Evolutionary conservation across 2,888 invertebrate genomes (phyloP).

Genomic region (Pseudococcus jackbeardsleyi): DNA sequence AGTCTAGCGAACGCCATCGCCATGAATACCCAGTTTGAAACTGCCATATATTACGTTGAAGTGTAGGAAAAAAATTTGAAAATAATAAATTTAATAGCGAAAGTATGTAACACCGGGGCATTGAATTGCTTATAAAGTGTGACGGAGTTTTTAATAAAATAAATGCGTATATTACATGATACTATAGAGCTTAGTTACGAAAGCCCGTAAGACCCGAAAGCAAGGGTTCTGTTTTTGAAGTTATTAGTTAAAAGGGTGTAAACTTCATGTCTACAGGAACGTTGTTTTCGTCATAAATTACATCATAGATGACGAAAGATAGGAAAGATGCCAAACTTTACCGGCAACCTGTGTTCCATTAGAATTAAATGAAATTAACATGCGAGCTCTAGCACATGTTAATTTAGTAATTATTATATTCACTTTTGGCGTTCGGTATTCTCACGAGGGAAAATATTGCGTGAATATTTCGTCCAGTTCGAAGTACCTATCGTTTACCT

Average conservation of each 20-base stretch:
- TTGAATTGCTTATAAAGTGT: constrained; percentile 35
- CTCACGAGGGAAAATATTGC: constrained; percentile 15
- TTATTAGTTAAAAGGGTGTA: constrained; percentile 47
- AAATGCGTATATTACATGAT: constrained; percentile 44
- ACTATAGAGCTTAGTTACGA: constrained; percentile 7
- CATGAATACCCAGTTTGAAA: constrained; percentile 16
- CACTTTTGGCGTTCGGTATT: constrained; percentile 36
- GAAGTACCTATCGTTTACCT: not conserved
- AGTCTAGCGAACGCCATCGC: constrained; percentile 13
- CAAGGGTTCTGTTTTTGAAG: constrained; percentile 35
- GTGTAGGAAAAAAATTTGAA: constrained; percentile 14
- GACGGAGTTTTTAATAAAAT: constrained; percentile 38
- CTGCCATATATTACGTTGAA: constrained; percentile 15
- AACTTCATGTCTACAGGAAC: constrained; percentile 47
- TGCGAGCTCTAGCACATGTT: constrained; percentile 40
- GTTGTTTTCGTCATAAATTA: constrained; percentile 44
- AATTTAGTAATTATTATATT: constrained; percentile 47
- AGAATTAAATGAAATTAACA: constrained; percentile 47
- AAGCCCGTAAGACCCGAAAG: constrained; percentile 39
- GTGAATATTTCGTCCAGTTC: not conserved
- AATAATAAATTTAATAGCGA: constrained; percentile 44
- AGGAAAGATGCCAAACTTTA: constrained; percentile 44
- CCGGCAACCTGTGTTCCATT: constrained; percentile 47
- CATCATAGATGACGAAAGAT: constrained; percentile 35
- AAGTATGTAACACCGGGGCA: constrained; percentile 26